Percentiles rank a stretch among this genome's conserved stretches.
These are phyloP conservation scores for Arge pagana DNA, from an alignment of 2,888 invertebrate genomes.

Conservation along the genomic window DNA sequence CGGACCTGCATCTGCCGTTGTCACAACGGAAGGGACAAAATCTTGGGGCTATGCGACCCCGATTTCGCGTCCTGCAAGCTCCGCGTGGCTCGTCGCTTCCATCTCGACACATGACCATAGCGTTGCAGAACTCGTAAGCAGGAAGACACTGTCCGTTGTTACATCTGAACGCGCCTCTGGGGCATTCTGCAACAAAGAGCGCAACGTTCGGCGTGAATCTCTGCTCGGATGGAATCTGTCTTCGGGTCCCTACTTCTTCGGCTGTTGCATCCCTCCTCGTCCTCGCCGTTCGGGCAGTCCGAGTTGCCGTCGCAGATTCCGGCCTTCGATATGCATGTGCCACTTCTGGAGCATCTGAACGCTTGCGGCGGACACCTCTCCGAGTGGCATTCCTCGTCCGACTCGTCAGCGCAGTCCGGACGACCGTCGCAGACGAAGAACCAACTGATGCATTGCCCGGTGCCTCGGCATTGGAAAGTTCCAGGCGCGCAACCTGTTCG, in stretches of 20 bases:
- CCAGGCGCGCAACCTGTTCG: conserved; percentile 81
- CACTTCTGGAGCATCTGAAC: conserved; percentile 71
- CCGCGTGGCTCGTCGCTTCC: conserved; percentile 84
- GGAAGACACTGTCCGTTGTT: conserved; percentile 86
- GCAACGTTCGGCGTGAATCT: conserved; percentile 1
- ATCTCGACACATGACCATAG: conserved; percentile 83
- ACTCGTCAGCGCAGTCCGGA: conserved; percentile 82
- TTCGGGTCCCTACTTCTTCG: conserved; percentile 64
- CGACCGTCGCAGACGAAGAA: conserved; percentile 90
- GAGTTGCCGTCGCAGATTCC: conserved; percentile 79
- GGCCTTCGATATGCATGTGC: conserved; percentile 77
- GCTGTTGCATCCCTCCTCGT: conserved; percentile 71
- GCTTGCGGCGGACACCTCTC: conserved; percentile 72
- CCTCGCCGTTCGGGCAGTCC: conserved; percentile 79
- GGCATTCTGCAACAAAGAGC: conserved; percentile 63
- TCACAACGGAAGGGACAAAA: conserved; percentile 84
- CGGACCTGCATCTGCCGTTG: conserved; percentile 86
- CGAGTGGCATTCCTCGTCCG: conserved; percentile 81
- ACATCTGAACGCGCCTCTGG: conserved; percentile 82
- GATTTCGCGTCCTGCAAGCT: conserved; percentile 58
- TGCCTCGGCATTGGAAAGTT: conserved; percentile 86
- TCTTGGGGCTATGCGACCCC: conserved; percentile 58
- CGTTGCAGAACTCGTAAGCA: conserved; percentile 91
- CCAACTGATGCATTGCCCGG: conserved; percentile 88
- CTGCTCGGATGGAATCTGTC: conserved; percentile 36